Percentiles rank a stretch among this genome's conserved stretches.
Evolutionary conservation across 2,888 invertebrate genomes (phyloP).

Genomic region (Sphaerophoria taeniata): DNA sequence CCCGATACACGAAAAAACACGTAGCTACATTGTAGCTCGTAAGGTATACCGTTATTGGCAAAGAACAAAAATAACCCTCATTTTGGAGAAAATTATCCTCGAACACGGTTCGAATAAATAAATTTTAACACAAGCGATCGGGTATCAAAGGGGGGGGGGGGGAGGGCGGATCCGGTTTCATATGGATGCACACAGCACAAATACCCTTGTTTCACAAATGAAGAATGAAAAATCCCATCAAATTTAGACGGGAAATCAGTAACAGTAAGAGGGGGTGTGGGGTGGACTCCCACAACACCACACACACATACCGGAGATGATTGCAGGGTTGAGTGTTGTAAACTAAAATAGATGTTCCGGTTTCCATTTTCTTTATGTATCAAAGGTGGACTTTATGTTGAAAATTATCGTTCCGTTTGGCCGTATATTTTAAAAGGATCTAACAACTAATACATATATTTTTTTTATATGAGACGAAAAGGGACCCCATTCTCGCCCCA

Average conservation of each 20-base stretch:
- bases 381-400: constrained; percentile 73
- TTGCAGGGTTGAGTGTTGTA: constrained; percentile 59
- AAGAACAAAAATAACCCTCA: constrained; percentile 46
- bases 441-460: neutral
- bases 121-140: constrained; percentile 46
- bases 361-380: constrained; percentile 71
- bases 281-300: neutral
- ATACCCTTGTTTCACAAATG: constrained; percentile 39
- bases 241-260: constrained; percentile 15
- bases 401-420: constrained; percentile 67
- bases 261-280: neutral
- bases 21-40: constrained; percentile 3
- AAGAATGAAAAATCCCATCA: constrained; percentile 62
- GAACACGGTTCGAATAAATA: constrained; percentile 73
- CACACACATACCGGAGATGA: neutral
- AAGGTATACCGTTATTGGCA: constrained; percentile 46
- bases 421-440: constrained; percentile 63
- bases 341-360: constrained; percentile 74
- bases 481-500: neutral
- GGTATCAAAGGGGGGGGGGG: too few relatives aligned
- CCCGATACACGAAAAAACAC: constrained; percentile 31
- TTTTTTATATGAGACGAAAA: neutral
- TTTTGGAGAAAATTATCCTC: constrained; percentile 63
- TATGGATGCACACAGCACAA: constrained; percentile 22
- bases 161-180: neutral